Evolutionary conservation across 2,797 vertebrate species (phyloP).

Genomic region (Crocidura indochinensis): DNA sequence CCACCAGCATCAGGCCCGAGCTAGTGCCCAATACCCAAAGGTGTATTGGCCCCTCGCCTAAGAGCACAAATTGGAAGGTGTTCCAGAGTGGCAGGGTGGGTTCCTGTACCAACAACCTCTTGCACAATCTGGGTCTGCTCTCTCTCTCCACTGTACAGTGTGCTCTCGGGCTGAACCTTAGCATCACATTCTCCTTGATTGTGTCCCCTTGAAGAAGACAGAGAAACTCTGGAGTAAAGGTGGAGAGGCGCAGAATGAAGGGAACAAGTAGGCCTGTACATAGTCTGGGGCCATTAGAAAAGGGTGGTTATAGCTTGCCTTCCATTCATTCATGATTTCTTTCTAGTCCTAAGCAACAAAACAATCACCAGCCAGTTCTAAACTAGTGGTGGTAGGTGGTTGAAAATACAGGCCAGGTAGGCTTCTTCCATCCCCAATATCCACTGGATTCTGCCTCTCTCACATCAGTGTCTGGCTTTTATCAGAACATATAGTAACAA

Average conservation of each 20-base stretch:
- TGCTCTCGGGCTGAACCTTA: neutral
- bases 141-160: neutral
- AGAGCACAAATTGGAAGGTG: neutral
- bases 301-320: no score
- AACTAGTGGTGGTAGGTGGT: neutral
- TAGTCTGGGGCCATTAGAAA: neutral
- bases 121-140: rapidly evolving
- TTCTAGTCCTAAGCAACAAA: neutral
- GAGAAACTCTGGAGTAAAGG: neutral
- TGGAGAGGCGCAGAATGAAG: neutral
- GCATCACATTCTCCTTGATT: neutral
- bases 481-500: neutral
- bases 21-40: neutral
- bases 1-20: constrained; percentile 26
- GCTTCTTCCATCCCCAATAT: neutral
- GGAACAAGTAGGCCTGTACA: neutral
- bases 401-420: neutral
- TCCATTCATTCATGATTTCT: neutral
- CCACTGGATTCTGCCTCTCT: no score
- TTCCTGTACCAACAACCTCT: neutral
- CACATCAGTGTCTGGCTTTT: neutral
- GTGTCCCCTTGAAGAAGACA: neutral
- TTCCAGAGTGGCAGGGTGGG: no score
- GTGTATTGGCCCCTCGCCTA: neutral
- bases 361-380: neutral